phyloP scores from a whole-genome alignment of 2,113 vertebrate species.

The Orcinus orca region DNA sequence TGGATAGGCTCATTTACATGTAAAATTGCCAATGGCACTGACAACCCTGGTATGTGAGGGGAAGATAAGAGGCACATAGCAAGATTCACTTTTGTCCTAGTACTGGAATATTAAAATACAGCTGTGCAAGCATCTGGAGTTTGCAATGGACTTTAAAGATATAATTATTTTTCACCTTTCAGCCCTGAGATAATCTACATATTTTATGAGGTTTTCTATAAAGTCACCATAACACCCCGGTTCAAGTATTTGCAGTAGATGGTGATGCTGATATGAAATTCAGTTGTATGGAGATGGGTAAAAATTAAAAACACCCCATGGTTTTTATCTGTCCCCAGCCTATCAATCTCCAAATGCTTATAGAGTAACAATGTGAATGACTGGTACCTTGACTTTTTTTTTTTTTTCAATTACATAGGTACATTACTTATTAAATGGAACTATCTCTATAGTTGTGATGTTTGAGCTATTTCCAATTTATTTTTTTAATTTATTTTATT shows the following conservation, averaged over 20 bases:
- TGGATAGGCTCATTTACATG: constrained; percentile 89
- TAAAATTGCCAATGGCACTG: constrained; percentile 87
- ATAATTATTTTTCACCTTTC: constrained; percentile 72
- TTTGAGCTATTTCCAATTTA: background rate
- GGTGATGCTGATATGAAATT: background rate
- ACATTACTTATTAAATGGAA: background rate
- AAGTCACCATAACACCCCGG: background rate
- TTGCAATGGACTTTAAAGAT: constrained; percentile 47
- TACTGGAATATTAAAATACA: constrained; percentile 82
- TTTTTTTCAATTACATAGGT: background rate
- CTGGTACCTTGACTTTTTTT: background rate
- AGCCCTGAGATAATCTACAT: constrained; percentile 52
- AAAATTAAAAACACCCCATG: background rate
- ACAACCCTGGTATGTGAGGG: constrained; percentile 82
- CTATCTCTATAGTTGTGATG: background rate
- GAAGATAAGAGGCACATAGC: constrained; percentile 82
- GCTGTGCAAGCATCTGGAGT: constrained; percentile 80
- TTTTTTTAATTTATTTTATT: background rate
- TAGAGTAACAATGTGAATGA: background rate
- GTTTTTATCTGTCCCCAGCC: background rate
- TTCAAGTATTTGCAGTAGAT: background rate
- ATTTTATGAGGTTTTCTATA: constrained; percentile 45
- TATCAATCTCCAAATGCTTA: background rate
- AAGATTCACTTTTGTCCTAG: constrained; percentile 81
- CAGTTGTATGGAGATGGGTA: background rate